A percentile compares a stretch with the other conserved stretches of the same genome.
Evolutionary conservation across 1,140 invertebrate genomes (phyloP).

Genomic region (Atta cephalotes): DNA sequence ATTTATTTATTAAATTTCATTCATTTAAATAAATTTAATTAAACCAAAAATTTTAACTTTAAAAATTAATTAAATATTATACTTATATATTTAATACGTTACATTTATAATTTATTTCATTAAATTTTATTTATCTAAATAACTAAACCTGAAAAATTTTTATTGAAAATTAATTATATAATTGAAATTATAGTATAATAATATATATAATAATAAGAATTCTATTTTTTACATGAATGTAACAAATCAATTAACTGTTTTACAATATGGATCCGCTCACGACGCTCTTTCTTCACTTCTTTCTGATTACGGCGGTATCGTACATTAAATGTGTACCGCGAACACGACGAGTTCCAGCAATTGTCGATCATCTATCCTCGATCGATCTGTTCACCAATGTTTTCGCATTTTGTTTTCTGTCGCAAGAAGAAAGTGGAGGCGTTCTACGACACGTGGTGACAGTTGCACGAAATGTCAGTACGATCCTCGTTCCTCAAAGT

Average conservation of each 20-base stretch:
- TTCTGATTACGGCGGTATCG: neutral
- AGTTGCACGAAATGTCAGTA: conserved; percentile 32
- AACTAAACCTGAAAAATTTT: neutral
- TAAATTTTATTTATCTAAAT: neutral
- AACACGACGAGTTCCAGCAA: neutral
- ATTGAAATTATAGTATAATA: neutral
- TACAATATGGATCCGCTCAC: neutral
- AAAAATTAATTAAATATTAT: neutral
- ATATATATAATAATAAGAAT: neutral
- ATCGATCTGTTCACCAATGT: conserved; percentile 38
- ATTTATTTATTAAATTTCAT: neutral
- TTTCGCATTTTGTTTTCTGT: conserved; percentile 16
- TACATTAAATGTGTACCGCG: conserved; percentile 12
- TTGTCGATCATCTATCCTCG: conserved; percentile 25
- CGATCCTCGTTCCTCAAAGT: conserved; percentile 55
- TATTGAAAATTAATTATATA: neutral
- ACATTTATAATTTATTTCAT: conserved; percentile 8
- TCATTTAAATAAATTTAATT: neutral
- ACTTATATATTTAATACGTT: neutral
- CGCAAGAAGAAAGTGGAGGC: conserved; percentile 56
- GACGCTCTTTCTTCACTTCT: conserved; percentile 25
- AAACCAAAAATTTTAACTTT: neutral
- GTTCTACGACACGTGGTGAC: conserved; percentile 60
- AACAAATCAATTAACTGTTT: neutral
- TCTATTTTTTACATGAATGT: neutral